A percentile compares a stretch with the other conserved stretches of the same genome.
Evolutionary conservation across 2,113 vertebrate species (phyloP).

Genomic region (Morone chrysops): DNA sequence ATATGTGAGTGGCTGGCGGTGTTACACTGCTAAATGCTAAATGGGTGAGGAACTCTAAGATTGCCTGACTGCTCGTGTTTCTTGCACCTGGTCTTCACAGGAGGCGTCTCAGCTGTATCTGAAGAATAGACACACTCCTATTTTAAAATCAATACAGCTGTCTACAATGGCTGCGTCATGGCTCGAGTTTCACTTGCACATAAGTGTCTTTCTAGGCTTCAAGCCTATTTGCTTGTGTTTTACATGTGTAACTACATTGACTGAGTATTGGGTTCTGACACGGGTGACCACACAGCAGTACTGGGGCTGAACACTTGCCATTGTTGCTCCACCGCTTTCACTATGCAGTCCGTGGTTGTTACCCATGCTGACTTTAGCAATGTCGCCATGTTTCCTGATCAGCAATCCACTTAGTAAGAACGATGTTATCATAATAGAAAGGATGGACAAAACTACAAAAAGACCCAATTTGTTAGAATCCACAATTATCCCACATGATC

Average conservation of each 20-base stretch:
- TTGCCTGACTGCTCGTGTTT: neutral
- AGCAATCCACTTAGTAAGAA: neutral
- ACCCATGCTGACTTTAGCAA: neutral
- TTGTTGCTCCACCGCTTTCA: neutral
- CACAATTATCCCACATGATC: neutral
- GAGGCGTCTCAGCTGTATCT: neutral
- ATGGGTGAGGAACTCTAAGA: neutral
- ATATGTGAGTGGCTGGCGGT: too few relatives aligned
- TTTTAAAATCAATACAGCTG: conserved; percentile 15
- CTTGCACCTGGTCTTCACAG: neutral
- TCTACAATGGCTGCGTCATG: neutral
- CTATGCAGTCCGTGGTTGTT: neutral
- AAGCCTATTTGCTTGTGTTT: neutral
- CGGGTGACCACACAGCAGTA: neutral
- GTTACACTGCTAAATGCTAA: neutral
- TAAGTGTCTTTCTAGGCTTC: neutral
- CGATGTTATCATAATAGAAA: neutral
- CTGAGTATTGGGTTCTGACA: neutral
- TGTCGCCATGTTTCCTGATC: too few relatives aligned
- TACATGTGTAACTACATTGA: neutral
- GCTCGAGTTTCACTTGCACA: neutral
- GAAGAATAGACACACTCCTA: neutral
- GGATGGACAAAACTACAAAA: neutral
- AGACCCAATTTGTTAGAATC: neutral
- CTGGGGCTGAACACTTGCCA: neutral